phyloP scores from a whole-genome alignment of 1,140 invertebrate genomes.

The Parasteatoda tepidariorum region DNA sequence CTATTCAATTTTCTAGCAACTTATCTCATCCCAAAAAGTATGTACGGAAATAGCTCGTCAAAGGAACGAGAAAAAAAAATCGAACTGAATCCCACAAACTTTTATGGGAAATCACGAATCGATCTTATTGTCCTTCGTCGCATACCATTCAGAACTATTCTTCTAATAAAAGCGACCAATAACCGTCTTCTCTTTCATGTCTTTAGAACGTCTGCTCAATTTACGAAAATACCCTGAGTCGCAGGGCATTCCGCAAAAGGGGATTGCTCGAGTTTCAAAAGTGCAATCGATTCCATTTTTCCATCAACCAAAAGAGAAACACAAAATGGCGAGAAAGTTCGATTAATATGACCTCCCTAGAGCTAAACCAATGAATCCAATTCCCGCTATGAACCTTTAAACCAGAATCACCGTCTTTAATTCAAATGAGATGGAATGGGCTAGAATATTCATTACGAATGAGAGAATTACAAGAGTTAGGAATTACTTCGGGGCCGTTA shows the following conservation, averaged over 20 bases:
- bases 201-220: not conserved
- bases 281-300: constrained; percentile 12
- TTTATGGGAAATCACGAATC: constrained; percentile 29
- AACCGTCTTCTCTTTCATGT: not conserved
- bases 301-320: not conserved
- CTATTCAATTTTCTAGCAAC: not conserved
- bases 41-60: not conserved
- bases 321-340: constrained; percentile 20
- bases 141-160: constrained; percentile 12
- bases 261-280: not conserved
- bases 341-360: not conserved
- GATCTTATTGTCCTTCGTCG: constrained; percentile 25
- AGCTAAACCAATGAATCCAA: not conserved
- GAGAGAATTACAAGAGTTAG: not conserved
- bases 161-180: constrained; percentile 41
- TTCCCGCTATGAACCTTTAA: no score
- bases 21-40: not conserved
- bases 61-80: not conserved
- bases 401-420: not conserved
- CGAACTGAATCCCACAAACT: no score
- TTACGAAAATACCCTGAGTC: constrained; percentile 3
- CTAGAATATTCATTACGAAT: not conserved
- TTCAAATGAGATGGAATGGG: not conserved
- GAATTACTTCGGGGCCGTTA: not conserved
- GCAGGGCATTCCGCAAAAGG: not conserved